These are phyloP conservation scores for Patiria miniata DNA, from an alignment of 35 echinoderm and acorn worm genomes.

Conservation along the genomic window DNA sequence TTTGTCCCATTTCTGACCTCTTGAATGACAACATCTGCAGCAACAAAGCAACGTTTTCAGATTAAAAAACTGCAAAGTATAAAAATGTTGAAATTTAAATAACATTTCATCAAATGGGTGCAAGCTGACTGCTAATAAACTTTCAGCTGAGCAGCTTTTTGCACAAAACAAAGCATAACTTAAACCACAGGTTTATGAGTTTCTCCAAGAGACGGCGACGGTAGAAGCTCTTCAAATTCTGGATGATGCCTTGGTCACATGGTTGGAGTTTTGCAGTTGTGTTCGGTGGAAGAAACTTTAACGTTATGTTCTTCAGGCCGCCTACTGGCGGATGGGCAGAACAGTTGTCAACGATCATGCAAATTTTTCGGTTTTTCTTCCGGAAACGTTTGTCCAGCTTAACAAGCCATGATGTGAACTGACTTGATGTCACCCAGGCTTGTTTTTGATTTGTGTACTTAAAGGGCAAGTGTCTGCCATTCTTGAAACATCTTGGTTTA, in stretches of 20 bases:
- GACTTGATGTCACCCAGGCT: constrained; percentile 41
- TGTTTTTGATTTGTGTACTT: constrained; percentile 18
- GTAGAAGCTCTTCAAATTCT: constrained; percentile 40
- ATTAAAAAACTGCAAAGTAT: no score
- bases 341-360: constrained; percentile 40
- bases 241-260: constrained; percentile 46
- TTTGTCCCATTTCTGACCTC: no score
- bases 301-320: constrained; percentile 6
- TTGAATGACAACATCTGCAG: no score
- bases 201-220: constrained; percentile 21
- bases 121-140: no score
- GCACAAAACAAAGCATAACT: no score
- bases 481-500: constrained; percentile 39
- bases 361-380: constrained; percentile 1
- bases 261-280: constrained; percentile 56
- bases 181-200: no score
- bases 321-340: constrained; percentile 1
- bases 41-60: no score
- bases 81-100: no score
- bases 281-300: constrained; percentile 51
- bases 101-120: no score
- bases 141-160: no score
- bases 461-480: constrained; percentile 7
- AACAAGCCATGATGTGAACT: constrained; percentile 21
- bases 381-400: constrained; percentile 4